Conservation (phyloP, 2,888 invertebrate species). For the Agapostemon virescens region DNA sequence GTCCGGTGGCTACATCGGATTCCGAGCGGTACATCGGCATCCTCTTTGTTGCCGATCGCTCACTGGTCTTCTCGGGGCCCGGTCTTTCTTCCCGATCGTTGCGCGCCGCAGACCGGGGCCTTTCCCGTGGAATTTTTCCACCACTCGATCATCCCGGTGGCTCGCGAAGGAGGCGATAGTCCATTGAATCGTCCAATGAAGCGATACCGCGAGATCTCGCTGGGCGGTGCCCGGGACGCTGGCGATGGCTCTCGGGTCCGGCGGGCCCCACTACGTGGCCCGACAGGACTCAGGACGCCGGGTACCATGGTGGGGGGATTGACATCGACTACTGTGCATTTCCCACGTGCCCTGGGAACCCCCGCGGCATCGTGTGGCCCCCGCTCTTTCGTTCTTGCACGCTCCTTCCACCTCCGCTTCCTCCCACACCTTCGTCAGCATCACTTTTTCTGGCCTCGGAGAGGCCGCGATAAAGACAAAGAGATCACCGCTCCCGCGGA, state of each 20-base stretch:
- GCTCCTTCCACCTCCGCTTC: slow-evolving; percentile 64
- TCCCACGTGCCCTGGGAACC: slow-evolving; percentile 83
- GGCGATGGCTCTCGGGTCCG: slow-evolving; percentile 63
- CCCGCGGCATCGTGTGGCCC: slow-evolving; percentile 81
- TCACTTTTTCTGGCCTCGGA: slow-evolving; percentile 51
- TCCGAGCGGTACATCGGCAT: slow-evolving; percentile 63
- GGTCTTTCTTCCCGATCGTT: slow-evolving; percentile 51
- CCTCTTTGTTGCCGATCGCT: slow-evolving; percentile 66
- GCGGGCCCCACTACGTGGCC: slow-evolving; percentile 45
- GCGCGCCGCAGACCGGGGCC: slow-evolving; percentile 36
- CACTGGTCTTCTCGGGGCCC: slow-evolving; percentile 60
- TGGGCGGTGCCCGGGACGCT: slow-evolving; percentile 71
- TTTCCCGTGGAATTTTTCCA: slow-evolving; percentile 65
- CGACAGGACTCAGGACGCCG: slow-evolving; percentile 48
- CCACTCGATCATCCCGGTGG: slow-evolving; percentile 63
- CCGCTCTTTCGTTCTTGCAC: slow-evolving; percentile 73
- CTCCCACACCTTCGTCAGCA: slow-evolving; percentile 62
- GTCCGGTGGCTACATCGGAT: slow-evolving; percentile 59
- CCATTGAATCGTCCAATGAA: slow-evolving; percentile 72
- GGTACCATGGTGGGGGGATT: slow-evolving; percentile 75
- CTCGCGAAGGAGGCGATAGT: slow-evolving; percentile 71
- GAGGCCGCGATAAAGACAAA: slow-evolving; percentile 52
- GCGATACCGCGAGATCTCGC: slow-evolving; percentile 72
- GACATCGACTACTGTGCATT: slow-evolving; percentile 84
- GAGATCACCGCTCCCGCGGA: slow-evolving; percentile 60